Percentiles rank a stretch among this genome's conserved stretches.
These are phyloP conservation scores for Drosophila ficusphila DNA, from an alignment of 1,140 invertebrate species.

Conservation along the genomic window DNA sequence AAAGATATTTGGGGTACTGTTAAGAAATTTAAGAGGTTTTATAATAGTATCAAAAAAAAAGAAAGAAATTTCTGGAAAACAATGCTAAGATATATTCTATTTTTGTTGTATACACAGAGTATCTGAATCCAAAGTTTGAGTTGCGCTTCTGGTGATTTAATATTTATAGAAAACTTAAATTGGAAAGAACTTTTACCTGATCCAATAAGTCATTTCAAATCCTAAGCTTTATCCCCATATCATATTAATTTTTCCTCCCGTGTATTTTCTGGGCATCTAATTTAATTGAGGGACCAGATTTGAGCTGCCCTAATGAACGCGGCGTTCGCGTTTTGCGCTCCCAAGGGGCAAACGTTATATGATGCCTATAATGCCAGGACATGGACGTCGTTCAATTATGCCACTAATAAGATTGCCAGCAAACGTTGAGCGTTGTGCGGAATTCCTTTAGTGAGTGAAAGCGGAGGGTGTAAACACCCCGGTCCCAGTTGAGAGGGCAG, in stretches of 20 bases:
- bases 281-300: conserved; percentile 64
- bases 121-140: too few relatives aligned
- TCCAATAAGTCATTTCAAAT: background rate
- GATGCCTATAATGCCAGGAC: conserved; percentile 36
- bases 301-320: conserved; percentile 45
- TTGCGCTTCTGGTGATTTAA: too few relatives aligned
- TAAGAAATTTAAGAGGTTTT: too few relatives aligned
- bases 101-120: too few relatives aligned
- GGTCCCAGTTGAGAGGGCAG: conserved; percentile 45
- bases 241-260: too few relatives aligned
- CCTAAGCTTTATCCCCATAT: too few relatives aligned
- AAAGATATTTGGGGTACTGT: too few relatives aligned
- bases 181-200: too few relatives aligned
- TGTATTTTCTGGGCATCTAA: conserved; percentile 26
- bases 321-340: conserved; percentile 29
- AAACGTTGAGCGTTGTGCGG: conserved; percentile 55
- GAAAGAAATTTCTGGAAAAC: too few relatives aligned
- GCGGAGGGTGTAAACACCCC: conserved; percentile 68
- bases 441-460: conserved; percentile 60
- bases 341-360: conserved; percentile 53
- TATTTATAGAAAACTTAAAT: too few relatives aligned
- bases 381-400: conserved; percentile 52
- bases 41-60: too few relatives aligned
- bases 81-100: too few relatives aligned
- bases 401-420: conserved; percentile 73